Base-by-base conservation (phyloP, 2,888 invertebrate species). In the Orchestes rusci region DNA sequence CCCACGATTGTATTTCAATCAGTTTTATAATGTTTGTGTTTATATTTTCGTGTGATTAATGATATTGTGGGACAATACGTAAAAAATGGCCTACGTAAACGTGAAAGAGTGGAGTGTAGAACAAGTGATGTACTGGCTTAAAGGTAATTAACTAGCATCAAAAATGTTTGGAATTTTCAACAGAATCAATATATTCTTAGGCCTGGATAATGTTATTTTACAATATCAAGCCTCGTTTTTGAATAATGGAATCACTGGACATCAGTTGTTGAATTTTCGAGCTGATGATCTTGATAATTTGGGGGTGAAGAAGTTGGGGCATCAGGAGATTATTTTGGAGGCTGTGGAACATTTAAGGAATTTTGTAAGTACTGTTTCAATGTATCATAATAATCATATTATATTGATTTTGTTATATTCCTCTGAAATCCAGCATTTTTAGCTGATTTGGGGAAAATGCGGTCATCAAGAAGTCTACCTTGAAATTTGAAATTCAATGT, bases 261-360 rank as follows among this genome's bases (percentile, higher is more conserved):
- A 82, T 56, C 82, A 84, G 59, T 73, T 96, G 62, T 73, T 94
- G 55, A 83, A 83, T 64, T 75, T 95, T 59, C 80, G 90, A 46
- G 84, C 90, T 37, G 88, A 91, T 64, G 92, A 93, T 70, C 75
- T 96, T 52, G 86, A 90, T 62, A 81, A 85, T 64, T 74, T 95
- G 41, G 89, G 91, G 16, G 82, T 96, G 61, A 73, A 74, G 49
- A 82, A 85, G 63, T 79, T 96, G 51, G 95, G 95, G 7, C 94
- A 95, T 66, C 93, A 95, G 67, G 94, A 94, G 66, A 79, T 93
- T 40, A 80, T 96, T 51, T 73, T 96, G 33, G 93, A 94, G 68
- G 93, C 92, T 37, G 87, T 95, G 10, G 91, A 92, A 59, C 84
- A 91, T 57, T 74, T 96, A 34, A 73, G 87, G 56, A 86, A 90